Conservation (phyloP, 2,113 vertebrate genomes). For the Scomber japonicus region DNA sequence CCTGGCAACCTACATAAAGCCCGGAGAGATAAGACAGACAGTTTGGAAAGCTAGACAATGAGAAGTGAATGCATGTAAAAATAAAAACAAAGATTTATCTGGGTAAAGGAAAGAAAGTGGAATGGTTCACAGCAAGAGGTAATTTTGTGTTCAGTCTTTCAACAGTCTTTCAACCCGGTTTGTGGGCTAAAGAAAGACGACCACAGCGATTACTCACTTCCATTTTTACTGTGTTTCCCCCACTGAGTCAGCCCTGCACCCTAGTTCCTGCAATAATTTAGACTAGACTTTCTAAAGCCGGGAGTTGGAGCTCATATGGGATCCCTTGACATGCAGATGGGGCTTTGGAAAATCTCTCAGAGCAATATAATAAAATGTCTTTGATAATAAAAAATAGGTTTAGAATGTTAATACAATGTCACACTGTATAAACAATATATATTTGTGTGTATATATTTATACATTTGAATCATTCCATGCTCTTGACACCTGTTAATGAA, state of each 20-base stretch:
- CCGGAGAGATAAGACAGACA: conserved; percentile 53
- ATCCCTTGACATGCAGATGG: background rate
- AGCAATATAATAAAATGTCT: background rate
- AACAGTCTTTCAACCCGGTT: background rate
- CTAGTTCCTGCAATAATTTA: background rate
- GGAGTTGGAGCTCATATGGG: background rate
- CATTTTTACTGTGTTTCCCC: background rate
- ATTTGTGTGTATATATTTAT: too few relatives aligned
- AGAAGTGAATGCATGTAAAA: conserved; percentile 42
- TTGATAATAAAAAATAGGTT: too few relatives aligned
- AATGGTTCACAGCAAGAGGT: conserved; percentile 33
- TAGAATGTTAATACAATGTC: too few relatives aligned
- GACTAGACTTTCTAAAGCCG: background rate
- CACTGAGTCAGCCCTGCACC: background rate
- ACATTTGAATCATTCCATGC: too few relatives aligned
- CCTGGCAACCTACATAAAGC: conserved; percentile 67
- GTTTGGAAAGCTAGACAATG: conserved; percentile 66
- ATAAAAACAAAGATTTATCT: conserved; percentile 50
- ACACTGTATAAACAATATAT: too few relatives aligned
- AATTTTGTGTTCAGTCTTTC: conserved; percentile 30
- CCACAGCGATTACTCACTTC: background rate
- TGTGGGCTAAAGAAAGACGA: background rate
- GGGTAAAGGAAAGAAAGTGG: conserved; percentile 14
- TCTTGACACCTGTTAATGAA: too few relatives aligned
- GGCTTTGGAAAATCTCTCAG: background rate